Base-by-base conservation (phyloP, 2,797 vertebrate species). In the Numenius phaeopus region DNA sequence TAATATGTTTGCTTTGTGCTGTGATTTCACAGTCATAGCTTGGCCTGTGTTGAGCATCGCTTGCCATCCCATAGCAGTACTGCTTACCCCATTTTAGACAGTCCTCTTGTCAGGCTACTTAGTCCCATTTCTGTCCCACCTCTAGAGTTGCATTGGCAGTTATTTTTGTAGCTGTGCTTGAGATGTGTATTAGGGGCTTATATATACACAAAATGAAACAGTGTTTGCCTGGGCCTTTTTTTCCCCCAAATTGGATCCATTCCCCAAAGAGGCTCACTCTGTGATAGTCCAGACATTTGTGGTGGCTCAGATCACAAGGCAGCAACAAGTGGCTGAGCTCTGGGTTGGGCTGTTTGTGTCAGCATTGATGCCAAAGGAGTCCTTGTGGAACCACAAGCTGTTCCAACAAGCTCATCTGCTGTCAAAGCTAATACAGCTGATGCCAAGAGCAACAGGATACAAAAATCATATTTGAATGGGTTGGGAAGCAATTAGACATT, bases 161-260 rank as follows among this genome's bases (percentile, higher is more conserved):
- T 89, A 24, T 73, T 90, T 92, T n/a, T 64, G 30, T 66, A 71
- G 47, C 29, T 59, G 12, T 14, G 14, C 65, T 83, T 30, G 32
- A 72, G 46, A 26, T 1, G 1, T n/a, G 19, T 66, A 15, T 46
- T 62, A 24, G 23, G 7, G 22, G 11, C 19, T 90, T 13, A 19
- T 22, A n/a, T 11, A 8, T 24, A n/a, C 46, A 57, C 16, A 86
- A 46, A 77, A 81, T 2, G 1, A 82, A 81, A n/a, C 26, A 29
- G 54, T 30, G 23, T 67, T 81, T 76, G 18, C 27, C 52, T 72
- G 32, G 10, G 8, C 50, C 13, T 19, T 57, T 14, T 42, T 61
- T 24, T 5, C 5, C 7, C 3, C 0, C 4, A 5, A n/a, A 39
- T 7, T 8, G 18, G 27, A 72, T 58, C 49, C 30, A 12, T 81